Percentiles rank a stretch among this genome's conserved stretches.
phyloP scores from a whole-genome alignment of 37 sponge, comb jelly and placozoan species.

The Lycopodina hypogea region DNA sequence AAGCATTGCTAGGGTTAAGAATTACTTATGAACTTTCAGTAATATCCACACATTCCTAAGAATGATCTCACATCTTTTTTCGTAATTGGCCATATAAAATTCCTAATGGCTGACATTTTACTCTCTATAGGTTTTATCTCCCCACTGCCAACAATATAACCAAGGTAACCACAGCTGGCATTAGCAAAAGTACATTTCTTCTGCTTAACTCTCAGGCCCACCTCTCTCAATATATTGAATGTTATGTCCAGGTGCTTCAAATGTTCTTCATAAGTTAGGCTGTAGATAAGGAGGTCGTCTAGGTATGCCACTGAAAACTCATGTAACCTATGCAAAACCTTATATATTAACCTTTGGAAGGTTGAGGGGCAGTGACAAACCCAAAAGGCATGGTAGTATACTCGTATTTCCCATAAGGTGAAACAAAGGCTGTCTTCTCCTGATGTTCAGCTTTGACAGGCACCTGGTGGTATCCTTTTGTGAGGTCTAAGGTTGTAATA shows the following conservation, averaged over 20 bases:
- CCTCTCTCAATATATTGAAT: no score
- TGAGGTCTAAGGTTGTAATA: neutral
- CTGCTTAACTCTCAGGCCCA: no score
- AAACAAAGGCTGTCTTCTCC: neutral
- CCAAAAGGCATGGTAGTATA: neutral
- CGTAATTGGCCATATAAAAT: neutral
- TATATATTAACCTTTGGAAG: neutral
- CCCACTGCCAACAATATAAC: no score
- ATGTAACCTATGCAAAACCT: neutral
- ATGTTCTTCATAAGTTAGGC: neutral
- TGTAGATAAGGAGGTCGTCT: neutral
- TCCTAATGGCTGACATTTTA: no score
- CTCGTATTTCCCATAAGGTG: neutral
- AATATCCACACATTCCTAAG: neutral
- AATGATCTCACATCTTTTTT: no score
- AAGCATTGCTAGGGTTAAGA: neutral
- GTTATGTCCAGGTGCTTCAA: neutral
- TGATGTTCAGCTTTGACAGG: neutral
- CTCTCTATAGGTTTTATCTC: no score
- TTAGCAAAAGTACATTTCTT: no score
- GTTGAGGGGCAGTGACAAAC: neutral
- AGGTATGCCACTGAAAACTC: neutral
- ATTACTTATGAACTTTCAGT: neutral
- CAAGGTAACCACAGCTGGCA: no score
- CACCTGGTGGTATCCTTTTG: neutral